These are phyloP conservation scores for Microctonus brassicae DNA, from an alignment of 2,888 invertebrate genomes.

Conservation along the genomic window DNA sequence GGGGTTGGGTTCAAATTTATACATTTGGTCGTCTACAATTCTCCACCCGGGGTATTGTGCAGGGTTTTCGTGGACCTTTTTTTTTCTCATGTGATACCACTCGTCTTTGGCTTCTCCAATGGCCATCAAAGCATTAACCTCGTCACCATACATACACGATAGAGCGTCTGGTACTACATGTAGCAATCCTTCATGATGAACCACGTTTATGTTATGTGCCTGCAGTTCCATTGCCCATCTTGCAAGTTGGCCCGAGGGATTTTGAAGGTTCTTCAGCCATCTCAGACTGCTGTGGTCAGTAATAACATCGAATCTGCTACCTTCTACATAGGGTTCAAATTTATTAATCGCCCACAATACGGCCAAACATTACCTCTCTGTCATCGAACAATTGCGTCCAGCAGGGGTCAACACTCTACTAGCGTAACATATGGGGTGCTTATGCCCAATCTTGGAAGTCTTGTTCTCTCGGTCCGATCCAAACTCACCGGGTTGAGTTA, in stretches of 20 bases:
- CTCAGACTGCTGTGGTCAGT: background rate
- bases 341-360: background rate
- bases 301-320: background rate
- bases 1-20: conserved; percentile 10
- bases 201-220: conserved; percentile 21
- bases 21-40: conserved; percentile 21
- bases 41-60: conserved; percentile 29
- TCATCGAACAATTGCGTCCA: background rate
- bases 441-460: background rate
- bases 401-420: no score
- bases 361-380: background rate
- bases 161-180: conserved; percentile 38
- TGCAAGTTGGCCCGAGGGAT: background rate
- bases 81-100: no score
- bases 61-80: conserved; percentile 12
- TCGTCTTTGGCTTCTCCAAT: no score
- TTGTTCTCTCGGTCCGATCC: background rate
- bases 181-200: conserved; percentile 16
- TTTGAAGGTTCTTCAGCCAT: background rate
- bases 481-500: background rate
- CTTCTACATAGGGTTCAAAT: background rate
- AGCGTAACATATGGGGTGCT: conserved; percentile 3
- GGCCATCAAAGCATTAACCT: background rate
- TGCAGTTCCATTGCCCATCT: conserved; percentile 29
- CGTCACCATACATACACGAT: conserved; percentile 23